Percentiles rank a stretch among this genome's conserved stretches.
phyloP scores from a whole-genome alignment of 2,113 vertebrate genomes.

The Lucifuga dentata region DNA sequence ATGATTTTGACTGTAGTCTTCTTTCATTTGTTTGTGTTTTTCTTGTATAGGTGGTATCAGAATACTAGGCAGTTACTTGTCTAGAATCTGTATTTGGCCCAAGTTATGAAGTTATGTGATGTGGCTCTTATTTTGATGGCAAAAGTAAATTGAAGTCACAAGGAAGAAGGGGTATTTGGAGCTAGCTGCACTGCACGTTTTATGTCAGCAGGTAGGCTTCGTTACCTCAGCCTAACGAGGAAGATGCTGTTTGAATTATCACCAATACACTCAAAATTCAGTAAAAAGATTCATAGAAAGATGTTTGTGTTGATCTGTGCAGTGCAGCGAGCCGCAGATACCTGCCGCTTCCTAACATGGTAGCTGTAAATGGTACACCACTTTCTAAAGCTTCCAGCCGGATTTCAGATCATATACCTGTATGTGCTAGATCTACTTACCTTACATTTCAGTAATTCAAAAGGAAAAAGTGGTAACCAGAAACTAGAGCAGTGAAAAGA shows the following conservation, averaged over 20 bases:
- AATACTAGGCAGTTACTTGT: constrained; percentile 41
- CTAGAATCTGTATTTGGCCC: constrained; percentile 26
- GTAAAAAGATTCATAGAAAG: constrained; percentile 6
- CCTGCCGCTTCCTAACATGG: constrained; percentile 55
- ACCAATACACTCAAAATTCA: constrained; percentile 13
- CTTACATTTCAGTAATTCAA: constrained; percentile 10
- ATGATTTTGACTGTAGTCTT: constrained; percentile 65
- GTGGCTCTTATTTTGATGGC: constrained; percentile 47
- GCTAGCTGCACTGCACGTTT: constrained; percentile 78
- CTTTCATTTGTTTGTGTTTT: constrained; percentile 61
- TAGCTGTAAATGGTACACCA: constrained; percentile 56
- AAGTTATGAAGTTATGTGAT: constrained; percentile 19
- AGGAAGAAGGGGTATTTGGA: constrained; percentile 67
- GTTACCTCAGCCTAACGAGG: neutral
- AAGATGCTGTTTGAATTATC: constrained; percentile 29
- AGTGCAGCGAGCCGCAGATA: constrained; percentile 76
- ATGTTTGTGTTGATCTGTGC: constrained; percentile 60
- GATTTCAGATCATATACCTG: constrained; percentile 89
- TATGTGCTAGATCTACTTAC: constrained; percentile 64
- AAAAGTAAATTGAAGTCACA: constrained; percentile 21
- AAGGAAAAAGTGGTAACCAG: constrained; percentile 71
- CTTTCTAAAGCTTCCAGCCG: constrained; percentile 77
- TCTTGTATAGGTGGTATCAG: constrained; percentile 21
- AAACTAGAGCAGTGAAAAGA: constrained; percentile 18
- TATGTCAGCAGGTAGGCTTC: neutral